phyloP scores from a whole-genome alignment of 2,113 vertebrate genomes.

The Leucoraja erinaceus region DNA sequence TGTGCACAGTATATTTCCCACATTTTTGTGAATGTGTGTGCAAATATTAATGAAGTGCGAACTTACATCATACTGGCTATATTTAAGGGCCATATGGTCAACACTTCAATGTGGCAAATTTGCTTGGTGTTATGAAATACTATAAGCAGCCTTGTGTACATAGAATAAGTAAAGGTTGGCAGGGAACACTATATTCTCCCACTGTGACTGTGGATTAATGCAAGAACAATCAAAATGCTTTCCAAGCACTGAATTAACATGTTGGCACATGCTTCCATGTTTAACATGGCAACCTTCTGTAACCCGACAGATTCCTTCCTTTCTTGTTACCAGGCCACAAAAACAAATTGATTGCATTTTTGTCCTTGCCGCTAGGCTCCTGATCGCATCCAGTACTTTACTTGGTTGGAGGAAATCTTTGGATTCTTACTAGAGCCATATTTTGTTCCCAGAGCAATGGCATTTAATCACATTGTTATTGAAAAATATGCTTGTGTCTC shows the following conservation, averaged over 20 bases:
- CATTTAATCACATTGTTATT: background rate
- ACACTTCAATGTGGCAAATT: background rate
- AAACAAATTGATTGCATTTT: background rate
- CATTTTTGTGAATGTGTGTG: conserved; percentile 14
- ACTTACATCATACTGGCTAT: background rate
- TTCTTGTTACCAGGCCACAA: background rate
- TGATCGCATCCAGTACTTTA: background rate
- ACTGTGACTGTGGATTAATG: background rate
- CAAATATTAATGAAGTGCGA: background rate
- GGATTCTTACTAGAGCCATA: background rate
- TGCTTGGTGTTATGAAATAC: background rate
- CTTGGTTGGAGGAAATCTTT: background rate
- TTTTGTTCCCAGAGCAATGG: background rate
- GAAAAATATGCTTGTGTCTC: background rate
- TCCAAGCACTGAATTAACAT: background rate
- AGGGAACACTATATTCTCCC: background rate
- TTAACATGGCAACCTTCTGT: background rate
- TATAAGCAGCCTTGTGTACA: background rate
- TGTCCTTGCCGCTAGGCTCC: background rate
- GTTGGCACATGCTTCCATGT: background rate
- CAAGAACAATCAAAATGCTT: background rate
- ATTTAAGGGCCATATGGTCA: conserved; percentile 23
- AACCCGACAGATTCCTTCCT: background rate
- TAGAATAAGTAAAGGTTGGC: background rate
- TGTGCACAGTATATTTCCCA: background rate